Conservation (phyloP, 2,797 vertebrate species). For the Halcyon smyrnensis region DNA sequence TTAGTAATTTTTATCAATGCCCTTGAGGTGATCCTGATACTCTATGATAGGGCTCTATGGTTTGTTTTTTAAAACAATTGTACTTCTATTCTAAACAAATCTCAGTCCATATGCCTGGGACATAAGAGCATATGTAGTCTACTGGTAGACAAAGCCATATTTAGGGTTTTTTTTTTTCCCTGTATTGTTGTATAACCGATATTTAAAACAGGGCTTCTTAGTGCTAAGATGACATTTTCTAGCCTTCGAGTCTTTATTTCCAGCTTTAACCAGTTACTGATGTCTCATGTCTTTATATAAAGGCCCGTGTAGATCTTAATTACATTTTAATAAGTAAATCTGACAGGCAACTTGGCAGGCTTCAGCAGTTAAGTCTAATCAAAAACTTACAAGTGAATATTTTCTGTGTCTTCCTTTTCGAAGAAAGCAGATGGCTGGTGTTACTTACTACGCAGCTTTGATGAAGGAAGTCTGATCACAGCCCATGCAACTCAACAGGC, state of each 20-base stretch:
- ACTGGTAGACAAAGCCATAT: not conserved
- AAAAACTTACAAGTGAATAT: not conserved
- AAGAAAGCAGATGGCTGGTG: slow-evolving; percentile 5
- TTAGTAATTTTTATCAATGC: not conserved
- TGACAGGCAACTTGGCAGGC: not conserved
- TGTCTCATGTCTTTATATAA: not conserved
- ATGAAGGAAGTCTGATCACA: not conserved
- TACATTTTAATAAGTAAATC: slow-evolving; percentile 2
- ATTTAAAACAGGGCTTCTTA: not conserved
- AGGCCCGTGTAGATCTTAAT: not conserved
- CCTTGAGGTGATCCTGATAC: not conserved
- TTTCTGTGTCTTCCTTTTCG: not conserved
- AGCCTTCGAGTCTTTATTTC: not conserved
- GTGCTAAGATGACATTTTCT: not conserved
- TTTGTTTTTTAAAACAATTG: not conserved
- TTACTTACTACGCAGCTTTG: slow-evolving; percentile 1
- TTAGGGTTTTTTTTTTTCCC: not conserved
- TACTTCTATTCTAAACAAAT: not conserved
- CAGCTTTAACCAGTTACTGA: not conserved
- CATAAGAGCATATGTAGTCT: not conserved
- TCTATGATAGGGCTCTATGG: not conserved
- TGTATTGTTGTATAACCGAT: not conserved
- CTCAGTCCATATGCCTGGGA: not conserved
- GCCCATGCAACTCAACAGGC: not conserved
- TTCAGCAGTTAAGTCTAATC: not conserved